Conservation (phyloP, 2,888 invertebrate species). For the Nasonia oneida region DNA sequence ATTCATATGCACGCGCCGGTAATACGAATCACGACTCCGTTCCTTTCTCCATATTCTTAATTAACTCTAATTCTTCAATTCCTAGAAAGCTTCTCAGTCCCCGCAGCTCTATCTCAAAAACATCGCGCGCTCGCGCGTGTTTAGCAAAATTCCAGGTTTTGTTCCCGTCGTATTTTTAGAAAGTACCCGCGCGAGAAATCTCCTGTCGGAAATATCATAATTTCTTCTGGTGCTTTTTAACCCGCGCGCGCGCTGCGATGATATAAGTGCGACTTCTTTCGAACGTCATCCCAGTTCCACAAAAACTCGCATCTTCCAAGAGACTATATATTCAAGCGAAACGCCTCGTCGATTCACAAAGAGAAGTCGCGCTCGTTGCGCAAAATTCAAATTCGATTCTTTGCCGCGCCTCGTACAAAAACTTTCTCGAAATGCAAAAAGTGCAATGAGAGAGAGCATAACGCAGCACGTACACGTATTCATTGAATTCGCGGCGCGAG, state of each 20-base stretch:
- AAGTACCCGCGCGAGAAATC: slow-evolving; percentile 13
- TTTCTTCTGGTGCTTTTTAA: background rate
- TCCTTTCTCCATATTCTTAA: background rate
- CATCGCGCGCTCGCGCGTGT: background rate
- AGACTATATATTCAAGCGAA: background rate
- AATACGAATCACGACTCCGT: background rate
- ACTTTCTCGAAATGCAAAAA: background rate
- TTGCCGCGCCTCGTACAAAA: background rate
- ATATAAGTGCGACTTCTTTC: background rate
- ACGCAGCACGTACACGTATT: background rate
- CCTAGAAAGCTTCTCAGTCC: background rate
- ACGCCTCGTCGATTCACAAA: background rate
- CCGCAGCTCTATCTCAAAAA: background rate
- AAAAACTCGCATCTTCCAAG: background rate
- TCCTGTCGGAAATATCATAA: slow-evolving; percentile 13
- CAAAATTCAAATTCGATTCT: slow-evolving; percentile 14
- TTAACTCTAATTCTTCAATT: background rate
- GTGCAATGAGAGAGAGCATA: background rate
- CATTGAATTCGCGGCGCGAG: slow-evolving; percentile 3
- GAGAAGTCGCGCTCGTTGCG: background rate
- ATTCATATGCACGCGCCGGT: background rate
- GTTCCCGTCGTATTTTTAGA: background rate
- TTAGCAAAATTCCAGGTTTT: background rate
- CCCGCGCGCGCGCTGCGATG: background rate
- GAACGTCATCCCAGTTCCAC: background rate